phyloP scores from a whole-genome alignment of 1,140 invertebrate genomes.

The Calliopsis andreniformis region DNA sequence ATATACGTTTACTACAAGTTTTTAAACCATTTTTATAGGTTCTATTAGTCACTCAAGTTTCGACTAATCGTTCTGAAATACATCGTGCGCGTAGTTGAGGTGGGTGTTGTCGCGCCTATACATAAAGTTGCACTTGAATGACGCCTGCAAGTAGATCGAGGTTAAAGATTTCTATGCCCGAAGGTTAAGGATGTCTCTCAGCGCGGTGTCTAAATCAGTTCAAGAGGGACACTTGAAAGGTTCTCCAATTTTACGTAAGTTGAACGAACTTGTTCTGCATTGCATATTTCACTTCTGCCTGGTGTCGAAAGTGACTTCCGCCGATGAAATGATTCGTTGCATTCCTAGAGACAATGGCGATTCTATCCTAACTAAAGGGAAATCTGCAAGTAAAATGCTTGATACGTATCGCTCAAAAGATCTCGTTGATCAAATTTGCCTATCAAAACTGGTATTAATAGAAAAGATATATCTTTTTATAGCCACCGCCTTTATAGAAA shows the following conservation, averaged over 20 bases:
- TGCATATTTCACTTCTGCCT: background rate
- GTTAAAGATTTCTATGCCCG: conserved; percentile 66
- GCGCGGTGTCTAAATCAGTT: conserved; percentile 5
- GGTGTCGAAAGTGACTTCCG: conserved; percentile 41
- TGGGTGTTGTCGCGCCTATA: conserved; percentile 45
- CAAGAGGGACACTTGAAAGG: conserved; percentile 27
- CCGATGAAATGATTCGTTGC: background rate
- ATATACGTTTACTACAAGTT: too few relatives aligned
- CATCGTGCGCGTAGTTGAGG: conserved; percentile 34
- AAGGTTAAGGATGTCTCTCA: conserved; percentile 61
- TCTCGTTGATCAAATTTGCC: background rate
- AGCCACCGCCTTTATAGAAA: too few relatives aligned
- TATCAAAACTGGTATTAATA: background rate
- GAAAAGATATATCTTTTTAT: too few relatives aligned
- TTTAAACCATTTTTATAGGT: too few relatives aligned
- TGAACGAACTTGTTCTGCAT: conserved; percentile 21
- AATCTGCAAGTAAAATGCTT: background rate
- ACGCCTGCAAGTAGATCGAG: conserved; percentile 64
- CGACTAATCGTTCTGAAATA: too few relatives aligned
- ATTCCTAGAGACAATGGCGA: background rate
- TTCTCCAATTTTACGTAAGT: conserved; percentile 44
- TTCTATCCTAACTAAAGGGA: background rate
- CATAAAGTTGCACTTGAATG: conserved; percentile 60
- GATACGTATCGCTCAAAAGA: too few relatives aligned
- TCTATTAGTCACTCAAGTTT: too few relatives aligned